A percentile compares a stretch with the other conserved stretches of the same genome.
Conservation (phyloP, 2,797 vertebrate genomes). For the Polyboroides typus region DNA sequence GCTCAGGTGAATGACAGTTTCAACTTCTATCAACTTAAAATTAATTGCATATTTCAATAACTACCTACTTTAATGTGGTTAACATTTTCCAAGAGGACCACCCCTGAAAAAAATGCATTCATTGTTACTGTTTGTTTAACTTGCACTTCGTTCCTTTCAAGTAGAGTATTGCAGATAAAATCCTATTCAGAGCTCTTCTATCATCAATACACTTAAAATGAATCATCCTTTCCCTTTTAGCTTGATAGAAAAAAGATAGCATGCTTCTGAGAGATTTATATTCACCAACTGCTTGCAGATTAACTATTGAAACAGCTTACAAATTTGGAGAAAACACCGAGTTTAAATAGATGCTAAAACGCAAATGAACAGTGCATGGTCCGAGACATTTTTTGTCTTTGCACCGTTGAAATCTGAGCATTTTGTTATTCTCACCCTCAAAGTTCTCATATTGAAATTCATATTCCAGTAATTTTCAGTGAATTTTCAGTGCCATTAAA, state of each 20-base stretch:
- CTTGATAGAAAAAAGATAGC: neutral
- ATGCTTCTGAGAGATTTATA: neutral
- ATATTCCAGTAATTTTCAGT: neutral
- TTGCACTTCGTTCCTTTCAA: slow-evolving; percentile 59
- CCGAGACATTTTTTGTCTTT: neutral
- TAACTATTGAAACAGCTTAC: neutral
- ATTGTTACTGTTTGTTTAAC: slow-evolving; percentile 61
- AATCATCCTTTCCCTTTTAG: slow-evolving; percentile 27
- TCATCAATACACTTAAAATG: slow-evolving; percentile 33
- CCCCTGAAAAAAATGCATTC: slow-evolving; percentile 44
- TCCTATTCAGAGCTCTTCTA: slow-evolving; percentile 39
- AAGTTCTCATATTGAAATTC: neutral
- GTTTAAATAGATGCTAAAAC: slow-evolving; percentile 27
- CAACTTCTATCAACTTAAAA: slow-evolving; percentile 63
- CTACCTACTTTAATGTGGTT: slow-evolving; percentile 25
- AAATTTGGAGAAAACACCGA: neutral
- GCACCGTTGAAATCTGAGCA: neutral
- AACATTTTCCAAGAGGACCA: slow-evolving; percentile 30
- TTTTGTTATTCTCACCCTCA: neutral
- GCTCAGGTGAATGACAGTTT: slow-evolving; percentile 85
- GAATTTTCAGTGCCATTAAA: neutral
- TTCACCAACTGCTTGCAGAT: neutral
- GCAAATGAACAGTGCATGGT: neutral
- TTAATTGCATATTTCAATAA: slow-evolving; percentile 67
- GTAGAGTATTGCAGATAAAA: slow-evolving; percentile 15